Conservation (phyloP, 2,797 vertebrate species). For the Bradypodion ventrale region DNA sequence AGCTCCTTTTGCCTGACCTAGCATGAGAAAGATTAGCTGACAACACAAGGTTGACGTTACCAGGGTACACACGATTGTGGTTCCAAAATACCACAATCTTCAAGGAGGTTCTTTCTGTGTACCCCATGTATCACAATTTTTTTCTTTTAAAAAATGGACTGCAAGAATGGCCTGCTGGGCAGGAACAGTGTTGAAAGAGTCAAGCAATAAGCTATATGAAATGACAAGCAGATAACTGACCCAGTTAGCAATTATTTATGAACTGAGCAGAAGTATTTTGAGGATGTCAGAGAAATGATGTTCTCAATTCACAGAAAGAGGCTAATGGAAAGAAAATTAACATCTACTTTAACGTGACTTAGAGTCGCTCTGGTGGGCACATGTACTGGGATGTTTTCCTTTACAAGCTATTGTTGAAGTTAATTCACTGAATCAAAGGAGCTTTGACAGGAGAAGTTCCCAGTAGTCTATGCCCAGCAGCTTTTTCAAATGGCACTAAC, state of each 20-base stretch:
- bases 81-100: too few species aligned
- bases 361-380: too few species aligned
- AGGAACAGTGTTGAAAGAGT: slow-evolving; percentile 40
- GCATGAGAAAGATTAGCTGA: too few species aligned
- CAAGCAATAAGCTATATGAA: slow-evolving; percentile 60
- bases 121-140: too few species aligned
- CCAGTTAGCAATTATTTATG: slow-evolving; percentile 42
- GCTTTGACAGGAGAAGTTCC: neutral
- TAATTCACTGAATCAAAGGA: neutral
- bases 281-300: slow-evolving; percentile 6
- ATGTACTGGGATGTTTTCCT: neutral
- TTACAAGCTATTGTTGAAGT: neutral
- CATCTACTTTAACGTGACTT: neutral
- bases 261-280: slow-evolving; percentile 29
- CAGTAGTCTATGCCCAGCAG: neutral
- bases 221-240: slow-evolving; percentile 37
- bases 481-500: neutral
- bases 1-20: too few species aligned
- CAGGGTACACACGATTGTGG: too few species aligned
- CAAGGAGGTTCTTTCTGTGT: too few species aligned
- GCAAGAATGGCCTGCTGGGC: slow-evolving; percentile 43
- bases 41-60: too few species aligned
- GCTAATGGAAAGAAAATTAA: neutral
- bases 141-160: too few species aligned
- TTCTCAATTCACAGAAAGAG: neutral